phyloP scores from a whole-genome alignment of 2,888 invertebrate species.

The Corbicula japonica region DNA sequence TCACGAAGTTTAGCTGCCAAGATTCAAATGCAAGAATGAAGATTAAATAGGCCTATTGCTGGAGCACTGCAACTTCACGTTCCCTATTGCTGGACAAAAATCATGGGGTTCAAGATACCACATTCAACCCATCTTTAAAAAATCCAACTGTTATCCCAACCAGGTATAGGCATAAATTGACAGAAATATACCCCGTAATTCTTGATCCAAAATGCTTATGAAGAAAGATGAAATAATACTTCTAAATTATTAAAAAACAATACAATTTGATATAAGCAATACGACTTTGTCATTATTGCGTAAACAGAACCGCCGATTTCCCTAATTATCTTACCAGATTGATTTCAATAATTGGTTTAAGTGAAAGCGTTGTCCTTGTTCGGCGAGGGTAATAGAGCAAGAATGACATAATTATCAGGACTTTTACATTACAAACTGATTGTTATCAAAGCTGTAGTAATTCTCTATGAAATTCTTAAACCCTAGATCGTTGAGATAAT shows the following conservation, averaged over 20 bases:
- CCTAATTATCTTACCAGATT: conserved; percentile 7
- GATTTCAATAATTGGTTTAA: conserved; percentile 20
- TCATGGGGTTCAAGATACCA: too few relatives aligned
- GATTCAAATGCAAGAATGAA: too few relatives aligned
- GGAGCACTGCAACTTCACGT: too few relatives aligned
- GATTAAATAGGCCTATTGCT: too few relatives aligned
- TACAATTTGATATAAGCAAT: conserved; percentile 21
- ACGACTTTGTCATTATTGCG: conserved; percentile 11
- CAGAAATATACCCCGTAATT: conserved; percentile 17
- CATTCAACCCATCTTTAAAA: too few relatives aligned
- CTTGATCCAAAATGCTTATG: too few relatives aligned
- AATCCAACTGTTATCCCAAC: too few relatives aligned
- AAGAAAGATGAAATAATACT: too few relatives aligned
- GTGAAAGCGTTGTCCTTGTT: conserved; percentile 15
- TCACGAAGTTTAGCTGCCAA: too few relatives aligned
- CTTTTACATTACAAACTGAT: conserved; percentile 12
- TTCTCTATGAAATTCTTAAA: conserved; percentile 16
- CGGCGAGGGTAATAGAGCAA: not conserved
- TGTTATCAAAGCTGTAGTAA: conserved; percentile 18
- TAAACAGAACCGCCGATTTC: conserved; percentile 4
- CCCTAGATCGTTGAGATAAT: conserved; percentile 1
- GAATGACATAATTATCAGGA: conserved; percentile 27
- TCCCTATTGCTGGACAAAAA: too few relatives aligned
- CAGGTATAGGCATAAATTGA: too few relatives aligned
- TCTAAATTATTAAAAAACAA: too few relatives aligned